Base-by-base conservation (phyloP, 2,888 invertebrate species). In the Drosophila quinaria region DNA sequence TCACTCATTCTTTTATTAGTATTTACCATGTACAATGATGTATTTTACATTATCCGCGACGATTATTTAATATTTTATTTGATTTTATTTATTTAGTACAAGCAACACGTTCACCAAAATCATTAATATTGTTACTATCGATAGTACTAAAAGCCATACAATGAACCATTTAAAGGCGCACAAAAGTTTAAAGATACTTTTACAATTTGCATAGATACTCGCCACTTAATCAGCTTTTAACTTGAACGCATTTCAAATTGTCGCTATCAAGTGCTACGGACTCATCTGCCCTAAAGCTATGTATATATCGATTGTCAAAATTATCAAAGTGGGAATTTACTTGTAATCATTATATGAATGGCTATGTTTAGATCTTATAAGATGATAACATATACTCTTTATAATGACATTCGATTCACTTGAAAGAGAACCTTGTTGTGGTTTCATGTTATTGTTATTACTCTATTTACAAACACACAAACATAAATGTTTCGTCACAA, bases 381-480 rank as follows among this genome's bases (percentile, higher is more conserved):
- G 29, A 31, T 31, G 33, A 29, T 22, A 29, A 41, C 29, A 29
- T 13, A 25, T 58, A 15, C 13, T 25, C 19, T 15, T 37, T 46
- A 51, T 44, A 25, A 25, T n/a, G 22, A 13, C 44, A 44, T 44
- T 44, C 44, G 6, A 44, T 44, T 6, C 22, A 25, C 44, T 44
- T 19, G 13, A 0, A 0, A 22, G 8, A 35, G 8, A 50, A 50
- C 13, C 35, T 35, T 35, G 13, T 35, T 50, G 19, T 50, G 50
- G 9, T 50, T 35, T 35, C n/a, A 19, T 50, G 35, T 50, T 50
- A 50, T 50, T 50, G 50, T 50, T 62, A 62, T 63, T 47, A 42
- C 29, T 47, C 22, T 25, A 52, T 19, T 54, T 22, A 39, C 49
- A 33, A 35, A 33, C 13, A 52, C 19, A 51, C 15, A 25, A 11